Evolutionary conservation across 2,888 invertebrate genomes (phyloP), one percentile per base, ranked within the genome.

Genomic region (Tinea semifulvella): DNA sequence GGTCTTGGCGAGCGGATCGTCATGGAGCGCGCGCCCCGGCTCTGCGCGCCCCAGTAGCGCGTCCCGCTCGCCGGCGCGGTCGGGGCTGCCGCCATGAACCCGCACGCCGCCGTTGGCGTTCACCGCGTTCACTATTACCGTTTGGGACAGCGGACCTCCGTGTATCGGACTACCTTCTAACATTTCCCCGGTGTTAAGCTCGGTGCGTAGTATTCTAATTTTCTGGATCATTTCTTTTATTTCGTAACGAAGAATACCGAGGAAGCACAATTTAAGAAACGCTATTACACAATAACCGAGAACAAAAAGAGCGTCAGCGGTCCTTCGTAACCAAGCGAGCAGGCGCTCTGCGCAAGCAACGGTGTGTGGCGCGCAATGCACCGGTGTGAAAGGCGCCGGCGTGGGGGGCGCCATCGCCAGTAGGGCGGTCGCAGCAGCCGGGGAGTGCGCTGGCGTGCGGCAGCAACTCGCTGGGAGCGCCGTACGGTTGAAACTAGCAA

Each of bases 161-260:
- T 82, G 77, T 43, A 77, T 53, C 7, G 79, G 79, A 48, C 79
- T 79, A 14, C 74, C 64, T 35, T 80, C 80, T 17, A 76, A 56
- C 28, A 82, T 63, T 56, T 82, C 82, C 2, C 80, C 76, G 31
- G 81, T 76, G 39, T 86, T 84, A 52, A 85, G 67, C 61, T 90
- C 90, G 48, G 84, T 86, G 57, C 86, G 86, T 50, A 94, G 80
- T 64, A 94, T 85, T 60, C 89, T 88, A 65, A 94, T 94, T 80
- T 94, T 94, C 68, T 93, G 92, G 62, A 94, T 92, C 94, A 94
- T 94, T 72, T 94, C 94, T 53, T 90, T 86, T 62, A 93, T 92
- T 82, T 93, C 92, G 80, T 91, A 91, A 48, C 92, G 86, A 56
- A 93, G 84, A 56, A 93, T 92, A 49, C 91, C 92, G 52, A 93